Base-by-base conservation (phyloP, 2,113 vertebrate species). In the Lasiurus cinereus region DNA sequence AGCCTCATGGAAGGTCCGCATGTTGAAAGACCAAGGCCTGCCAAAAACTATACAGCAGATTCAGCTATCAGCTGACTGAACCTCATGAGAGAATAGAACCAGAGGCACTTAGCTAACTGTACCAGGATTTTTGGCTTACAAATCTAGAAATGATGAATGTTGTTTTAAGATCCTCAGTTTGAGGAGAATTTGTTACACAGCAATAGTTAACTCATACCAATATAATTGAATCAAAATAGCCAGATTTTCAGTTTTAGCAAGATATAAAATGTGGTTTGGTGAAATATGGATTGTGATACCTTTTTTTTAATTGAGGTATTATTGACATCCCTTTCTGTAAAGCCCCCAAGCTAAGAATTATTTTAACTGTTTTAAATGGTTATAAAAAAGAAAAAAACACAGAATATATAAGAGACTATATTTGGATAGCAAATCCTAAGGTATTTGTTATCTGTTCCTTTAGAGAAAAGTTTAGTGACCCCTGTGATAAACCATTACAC, bases 361-460 rank as follows among this genome's bases (percentile, higher is more conserved):
- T 62, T 93, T 83, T 70, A 18, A 66, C 18, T 64, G 22, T 74
- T 88, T 91, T 52, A 92, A 94, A 33, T 33, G 1, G 7, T 59
- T 80, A 19, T 69, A 19, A 91, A 73, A 62, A 82, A 16, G 1
- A n/a, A 91, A 94, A 48, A 90, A 69, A 16, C 36, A 52, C 39
- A 76, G 16, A 31, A 78, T 54, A 36, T 84, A 15, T 33, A 48
- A 33, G 33, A 77, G 16, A 54, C 3, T 82, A 19, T 52, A 83
- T 93, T 83, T 89, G 43, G 7, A 69, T 29, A 86, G 19, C 13
- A 67, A 83, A 62, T 85, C 4, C 16, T 89, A 76, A 78, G 59
- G 70, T 93, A 39, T 59, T 77, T 64, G 62, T 48, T 21, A n/a
- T 46, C 36, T 92, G 24, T 24, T 39, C 50, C 88, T 85, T 94